Base-by-base conservation (phyloP, 1,140 invertebrate species). In the Euura saliciscinereae region DNA sequence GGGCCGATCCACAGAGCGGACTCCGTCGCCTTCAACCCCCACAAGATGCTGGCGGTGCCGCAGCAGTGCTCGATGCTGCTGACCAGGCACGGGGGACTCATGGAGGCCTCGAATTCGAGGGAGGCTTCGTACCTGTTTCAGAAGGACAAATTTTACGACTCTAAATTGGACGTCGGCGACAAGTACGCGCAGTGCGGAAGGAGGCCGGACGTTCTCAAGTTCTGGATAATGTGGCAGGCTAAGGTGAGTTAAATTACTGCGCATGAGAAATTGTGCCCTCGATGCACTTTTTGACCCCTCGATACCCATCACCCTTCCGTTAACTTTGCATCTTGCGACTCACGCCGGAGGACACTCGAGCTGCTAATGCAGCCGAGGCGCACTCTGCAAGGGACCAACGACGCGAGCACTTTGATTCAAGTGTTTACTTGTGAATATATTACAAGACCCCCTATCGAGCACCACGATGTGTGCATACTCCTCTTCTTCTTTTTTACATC, bases 181-280 rank as follows among this genome's bases (percentile, higher is more conserved):
- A 92, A 91, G 78, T 88, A 91, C 59, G 88, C 93, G 68, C 92
- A 93, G 78, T 93, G 92, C 82, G 92, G 92, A 65, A 80, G 92
- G 46, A 89, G 91, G 79, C 92, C 91, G 76, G 92, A 93, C 82
- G 88, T 92, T 44, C 90, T 93, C 79, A 93, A 93, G 78, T 88
- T 93, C 59, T 93, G 92, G 91, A 79, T 93, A 10, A 92, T 92
- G 91, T 93, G 92, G 92, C 89, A 89, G 77, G 89, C 88, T 28
- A 91, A 91, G 77, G 83, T 86, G 77, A 66, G 64, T n/a, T n/a
- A n/a, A n/a, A 66, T 51, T 70, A 13, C 13, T 46, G 66, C 28
- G 28, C 28, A 28, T 28, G 28, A 28, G 28, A 28, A 28, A 28
- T 28, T 28, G 79, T 85, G 84, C 83, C 72, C 83, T 80, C 80